phyloP scores from a whole-genome alignment of 2,113 vertebrate genomes.

The Grammomys surdaster region DNA sequence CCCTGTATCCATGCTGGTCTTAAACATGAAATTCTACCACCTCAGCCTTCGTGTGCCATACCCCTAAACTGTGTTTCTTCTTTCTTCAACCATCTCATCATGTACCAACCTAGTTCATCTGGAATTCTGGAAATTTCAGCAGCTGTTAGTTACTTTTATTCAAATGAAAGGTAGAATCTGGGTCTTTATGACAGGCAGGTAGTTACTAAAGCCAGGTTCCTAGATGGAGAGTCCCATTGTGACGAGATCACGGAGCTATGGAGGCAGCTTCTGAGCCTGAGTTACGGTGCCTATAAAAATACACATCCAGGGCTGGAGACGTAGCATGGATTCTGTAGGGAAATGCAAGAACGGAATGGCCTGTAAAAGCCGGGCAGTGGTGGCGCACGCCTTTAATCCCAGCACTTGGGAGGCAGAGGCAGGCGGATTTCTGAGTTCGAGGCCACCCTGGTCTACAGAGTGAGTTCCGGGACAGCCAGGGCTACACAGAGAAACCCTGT shows the following conservation, averaged over 20 bases:
- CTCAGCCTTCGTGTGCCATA: no score
- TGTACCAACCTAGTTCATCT: not conserved
- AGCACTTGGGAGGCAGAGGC: no score
- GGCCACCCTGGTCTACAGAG: no score
- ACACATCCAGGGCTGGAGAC: no score
- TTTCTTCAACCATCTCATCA: not conserved
- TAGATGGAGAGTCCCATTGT: not conserved
- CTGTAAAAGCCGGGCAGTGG: no score
- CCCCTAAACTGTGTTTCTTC: not conserved
- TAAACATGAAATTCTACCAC: not conserved
- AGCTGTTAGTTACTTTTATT: slow-evolving; percentile 16
- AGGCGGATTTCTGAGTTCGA: no score
- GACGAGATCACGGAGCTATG: not conserved
- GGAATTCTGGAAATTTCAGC: not conserved
- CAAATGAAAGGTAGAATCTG: not conserved
- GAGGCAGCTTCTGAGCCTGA: not conserved
- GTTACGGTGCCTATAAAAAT: not conserved
- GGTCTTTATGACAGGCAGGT: not conserved
- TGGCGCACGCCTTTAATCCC: no score
- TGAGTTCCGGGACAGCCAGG: no score
- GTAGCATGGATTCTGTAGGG: not conserved
- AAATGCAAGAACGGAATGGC: not conserved
- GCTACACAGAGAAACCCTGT: no score
- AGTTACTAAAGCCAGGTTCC: not conserved
- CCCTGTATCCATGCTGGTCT: not conserved